Evolutionary conservation across 2,888 invertebrate species (phyloP).

Genomic region (Megastigmus dorsalis): DNA sequence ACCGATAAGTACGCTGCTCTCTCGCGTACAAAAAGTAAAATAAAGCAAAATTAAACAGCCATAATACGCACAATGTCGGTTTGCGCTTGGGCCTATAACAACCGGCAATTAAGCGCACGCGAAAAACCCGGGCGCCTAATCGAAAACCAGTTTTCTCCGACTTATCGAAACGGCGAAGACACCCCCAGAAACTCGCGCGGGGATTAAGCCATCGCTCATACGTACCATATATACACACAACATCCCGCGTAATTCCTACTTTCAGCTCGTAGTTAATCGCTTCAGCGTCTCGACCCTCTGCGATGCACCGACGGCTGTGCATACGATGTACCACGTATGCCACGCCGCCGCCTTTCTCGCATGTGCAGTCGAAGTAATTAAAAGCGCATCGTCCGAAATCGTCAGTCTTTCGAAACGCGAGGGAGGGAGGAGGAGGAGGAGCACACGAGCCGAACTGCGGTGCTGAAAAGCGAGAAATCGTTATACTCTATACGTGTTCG

Average conservation of each 20-base stretch:
- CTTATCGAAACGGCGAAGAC: conserved; percentile 9
- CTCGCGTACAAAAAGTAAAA: neutral
- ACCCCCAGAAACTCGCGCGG: neutral
- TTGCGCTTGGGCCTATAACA: conserved; percentile 20
- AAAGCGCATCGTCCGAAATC: conserved; percentile 28
- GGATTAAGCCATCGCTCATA: conserved; percentile 47
- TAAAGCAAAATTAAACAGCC: too few species aligned
- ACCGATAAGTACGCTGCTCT: neutral
- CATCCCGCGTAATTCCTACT: conserved; percentile 42
- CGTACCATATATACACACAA: neutral
- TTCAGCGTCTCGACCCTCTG: conserved; percentile 9
- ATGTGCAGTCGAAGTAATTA: conserved; percentile 30
- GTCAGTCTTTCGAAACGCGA: conserved; percentile 10
- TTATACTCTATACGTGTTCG: neutral
- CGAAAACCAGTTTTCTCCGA: conserved; percentile 40
- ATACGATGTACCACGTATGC: too few species aligned
- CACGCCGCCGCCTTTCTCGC: neutral
- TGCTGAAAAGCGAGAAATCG: conserved; percentile 20
- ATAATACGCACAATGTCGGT: conserved; percentile 43
- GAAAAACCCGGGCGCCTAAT: conserved; percentile 40
- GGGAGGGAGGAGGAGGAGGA: neutral
- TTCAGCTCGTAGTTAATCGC: conserved; percentile 43
- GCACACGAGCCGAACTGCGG: neutral
- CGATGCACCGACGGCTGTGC: neutral
- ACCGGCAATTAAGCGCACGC: conserved; percentile 47